A percentile compares a stretch with the other conserved stretches of the same genome.
Evolutionary conservation across 2,797 vertebrate species (phyloP).

Genomic region (Coreius guichenoti): DNA sequence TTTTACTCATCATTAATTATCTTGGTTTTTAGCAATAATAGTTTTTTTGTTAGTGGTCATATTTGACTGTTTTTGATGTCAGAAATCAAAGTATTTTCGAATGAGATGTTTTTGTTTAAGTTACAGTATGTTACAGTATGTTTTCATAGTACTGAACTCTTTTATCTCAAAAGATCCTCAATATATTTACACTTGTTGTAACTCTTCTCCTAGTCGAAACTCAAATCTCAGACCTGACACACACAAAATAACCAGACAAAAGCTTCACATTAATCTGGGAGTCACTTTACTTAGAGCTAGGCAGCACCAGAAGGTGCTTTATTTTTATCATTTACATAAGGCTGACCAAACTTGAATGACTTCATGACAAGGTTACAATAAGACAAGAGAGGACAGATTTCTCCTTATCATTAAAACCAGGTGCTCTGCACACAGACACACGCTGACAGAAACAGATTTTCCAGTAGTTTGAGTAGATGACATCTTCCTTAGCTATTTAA

Average conservation of each 20-base stretch:
- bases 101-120: neutral
- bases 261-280: neutral
- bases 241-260: neutral
- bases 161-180: neutral
- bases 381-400: neutral
- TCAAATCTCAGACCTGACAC: neutral
- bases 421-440: neutral
- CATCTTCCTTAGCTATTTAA: constrained; percentile 44
- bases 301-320: constrained; percentile 23
- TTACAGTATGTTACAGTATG: neutral
- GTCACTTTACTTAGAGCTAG: constrained; percentile 14
- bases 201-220: neutral
- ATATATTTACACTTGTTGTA: neutral
- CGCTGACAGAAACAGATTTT: constrained; percentile 6
- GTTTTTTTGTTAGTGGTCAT: neutral
- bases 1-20: neutral
- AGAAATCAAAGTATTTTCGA: neutral
- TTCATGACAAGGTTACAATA: constrained; percentile 19
- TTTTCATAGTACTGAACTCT: neutral
- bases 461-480: constrained; percentile 3
- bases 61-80: neutral
- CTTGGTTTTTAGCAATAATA: neutral
- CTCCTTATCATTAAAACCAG: neutral
- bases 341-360: constrained; percentile 4
- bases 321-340: constrained; percentile 10